A percentile compares a stretch with the other conserved stretches of the same genome.
phyloP scores from a whole-genome alignment of 2,797 vertebrate species.

The Botia almorhae region DNA sequence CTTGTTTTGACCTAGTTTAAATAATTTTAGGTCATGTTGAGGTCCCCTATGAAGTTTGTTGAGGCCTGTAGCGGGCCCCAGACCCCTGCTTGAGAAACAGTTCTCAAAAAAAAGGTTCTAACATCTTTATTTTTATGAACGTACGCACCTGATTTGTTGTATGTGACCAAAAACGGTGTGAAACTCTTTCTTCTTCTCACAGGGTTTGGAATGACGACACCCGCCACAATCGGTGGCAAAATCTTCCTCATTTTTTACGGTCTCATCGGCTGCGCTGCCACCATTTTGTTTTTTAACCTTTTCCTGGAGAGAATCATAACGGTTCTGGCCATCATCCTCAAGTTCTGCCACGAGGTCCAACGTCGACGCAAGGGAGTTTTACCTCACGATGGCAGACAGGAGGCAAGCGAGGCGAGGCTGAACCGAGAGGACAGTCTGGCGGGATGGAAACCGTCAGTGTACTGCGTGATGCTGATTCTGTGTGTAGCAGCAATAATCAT shows the following conservation, averaged over 20 bases:
- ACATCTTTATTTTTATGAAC: no score
- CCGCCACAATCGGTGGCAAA: slow-evolving; percentile 82
- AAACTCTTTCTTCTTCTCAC: slow-evolving; percentile 53
- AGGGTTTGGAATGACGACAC: slow-evolving; percentile 90
- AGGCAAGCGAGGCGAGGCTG: slow-evolving; percentile 46
- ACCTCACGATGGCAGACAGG: slow-evolving; percentile 64
- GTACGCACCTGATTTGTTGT: not conserved
- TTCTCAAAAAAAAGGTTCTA: no score
- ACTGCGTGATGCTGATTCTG: slow-evolving; percentile 86
- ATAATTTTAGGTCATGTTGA: no score
- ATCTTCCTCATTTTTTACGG: slow-evolving; percentile 87
- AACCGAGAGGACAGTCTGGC: slow-evolving; percentile 63
- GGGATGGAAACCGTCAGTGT: slow-evolving; percentile 87
- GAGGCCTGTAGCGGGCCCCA: no score
- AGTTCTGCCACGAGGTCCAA: slow-evolving; percentile 79
- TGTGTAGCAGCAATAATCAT: slow-evolving; percentile 81
- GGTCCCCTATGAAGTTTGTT: no score
- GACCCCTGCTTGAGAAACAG: no score
- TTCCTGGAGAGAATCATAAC: slow-evolving; percentile 88
- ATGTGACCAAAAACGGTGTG: not conserved
- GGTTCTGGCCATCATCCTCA: slow-evolving; percentile 80
- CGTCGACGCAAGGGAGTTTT: slow-evolving; percentile 74
- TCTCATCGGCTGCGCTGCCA: slow-evolving; percentile 85
- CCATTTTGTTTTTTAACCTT: slow-evolving; percentile 88
- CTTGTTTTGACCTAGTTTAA: no score